Evolutionary conservation across 2,113 vertebrate genomes (phyloP), one percentile per base, ranked within the genome.

Genomic region (Holacanthus passer): DNA sequence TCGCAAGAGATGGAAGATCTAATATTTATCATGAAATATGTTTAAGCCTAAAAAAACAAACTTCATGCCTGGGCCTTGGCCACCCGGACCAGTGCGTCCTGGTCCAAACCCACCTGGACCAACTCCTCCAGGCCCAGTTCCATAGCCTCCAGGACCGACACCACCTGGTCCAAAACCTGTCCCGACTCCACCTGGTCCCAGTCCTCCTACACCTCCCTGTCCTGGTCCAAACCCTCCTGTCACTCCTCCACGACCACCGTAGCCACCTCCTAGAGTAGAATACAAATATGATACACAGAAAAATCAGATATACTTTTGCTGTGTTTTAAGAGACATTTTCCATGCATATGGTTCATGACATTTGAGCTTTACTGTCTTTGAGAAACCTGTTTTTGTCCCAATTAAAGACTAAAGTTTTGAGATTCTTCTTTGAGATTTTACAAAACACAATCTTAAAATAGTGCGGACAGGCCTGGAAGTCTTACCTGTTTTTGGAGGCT

Each of bases 401-500:
- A 29, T 35, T 14, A 11, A 41, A 35, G 7, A 52, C n/a, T 24
- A 7, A 20, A 24, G 22, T 5, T 32, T 63, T n/a, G n/a, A n/a
- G n/a, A n/a, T n/a, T 47, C 3, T 37, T 56, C 12, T 29, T 3
- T 2, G 14, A 2, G 5, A 32, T 5, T 43, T 2, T 60, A 22
- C 24, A 29, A 50, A 47, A 45, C 9, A 58, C 2, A 37, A 17
- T 47, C 3, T 60, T 62, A 14, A 32, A 32, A 58, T 10, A 29
- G 20, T 11, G 16, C 4, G 62, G 27, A 3, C 19, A 5, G 24
- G 0, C 3, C 14, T 52, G 1, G 56, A 55, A 58, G 37, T 79
- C 84, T 55, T 60, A 93, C 94, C 90, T 84, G 91, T 86, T 93
- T 94, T 94, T 12, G 88, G 78, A 71, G 91, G 88, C 48, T 93